Evolutionary conservation across 92 coral and sea anemone genomes (phyloP), one percentile per base, ranked within the genome.

Genomic region (Hydrozoanthus gracilis): DNA sequence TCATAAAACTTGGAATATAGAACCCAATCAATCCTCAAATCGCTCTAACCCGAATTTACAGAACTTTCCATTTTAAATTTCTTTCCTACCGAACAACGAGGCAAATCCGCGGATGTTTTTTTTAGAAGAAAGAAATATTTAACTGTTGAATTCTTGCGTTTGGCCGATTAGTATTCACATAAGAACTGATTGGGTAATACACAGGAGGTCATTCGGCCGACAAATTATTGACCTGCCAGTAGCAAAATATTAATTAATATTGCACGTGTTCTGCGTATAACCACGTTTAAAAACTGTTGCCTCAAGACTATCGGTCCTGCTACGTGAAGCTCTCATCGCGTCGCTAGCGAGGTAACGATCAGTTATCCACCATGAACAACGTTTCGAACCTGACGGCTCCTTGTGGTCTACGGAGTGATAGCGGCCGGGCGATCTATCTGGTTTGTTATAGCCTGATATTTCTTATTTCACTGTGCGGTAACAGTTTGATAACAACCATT

Each of bases 381-480:
- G 64, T 47, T 49, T 46, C 85, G 49, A 65, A 47, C 15, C 1
- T 13, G 7, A 6, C 83, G 7, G 58, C 51, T 15, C 50, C 73
- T 4, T 35, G 55, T 17, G 20, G 69, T 9, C 35, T 80, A 13
- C 48, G 18, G 27, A 49, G 61, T 20, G 61, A 80, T 54, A 74
- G 73, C 10, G 60, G 61, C 11, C 49, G 18, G 14, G 61, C 48
- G 46, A 12, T 51, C 45, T 45, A 65, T 45, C 48, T 65, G 10
- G 60, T 13, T 8, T 49, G 54, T 5, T 80, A 80, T 68, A 16
- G 85, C 49, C 8, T 80, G 49, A 65, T 80, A 49, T 18, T 80
- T 20, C 44, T 80, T 60, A 50, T 49, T 48, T 80, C 85, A 17
- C 61, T 80, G 47, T 80, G 73, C 17, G 85, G 85, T 47, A 80